Evolutionary conservation across 2,797 vertebrate species (phyloP), one percentile per base, ranked within the genome.

Genomic region (Heteromormyrus szaboi): DNA sequence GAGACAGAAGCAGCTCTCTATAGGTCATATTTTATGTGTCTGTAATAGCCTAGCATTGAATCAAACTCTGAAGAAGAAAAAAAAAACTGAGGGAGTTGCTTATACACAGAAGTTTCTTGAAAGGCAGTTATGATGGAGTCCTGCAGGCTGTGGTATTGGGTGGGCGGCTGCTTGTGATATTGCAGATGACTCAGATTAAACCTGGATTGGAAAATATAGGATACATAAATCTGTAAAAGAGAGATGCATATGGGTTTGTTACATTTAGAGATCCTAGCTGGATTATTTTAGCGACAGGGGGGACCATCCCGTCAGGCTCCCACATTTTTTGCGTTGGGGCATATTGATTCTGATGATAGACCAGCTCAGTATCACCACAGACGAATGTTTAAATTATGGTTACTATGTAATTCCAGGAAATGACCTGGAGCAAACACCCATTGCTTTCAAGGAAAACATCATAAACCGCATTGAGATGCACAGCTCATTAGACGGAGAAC

Each of bases 141-240:
- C n/a, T 81, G 51, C 48, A 88, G 46, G 9, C n/a, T 41, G 33
- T 46, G 68, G 68, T 76, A 19, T 37, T 19, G 12, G 68, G 33
- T 76, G 68, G 68, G 33, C 3, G 33, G 68, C 37, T 41, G 68
- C 33, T 5, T 76, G 33, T 29, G 56, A 85, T 88, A 33, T 85
- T 62, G 46, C 68, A 85, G 79, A 88, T 88, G 81, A 85, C 54
- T 46, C 81, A 85, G 56, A 85, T 85, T 37, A 85, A 85, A 56
- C 6, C 37, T 4, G 22, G 22, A 85, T 7, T 50, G 33, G 56
- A 68, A 89, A 85, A 85, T 41, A 4, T 48, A 62, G 22, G 14
- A 7, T 14, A 46, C 59, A 85, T 29, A 54, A 59, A 83, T 46
- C n/a, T 51, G n/a, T 85, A 29, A 53, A 25, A 29, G 4, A 50